A percentile compares a stretch with the other conserved stretches of the same genome.
phyloP scores from a whole-genome alignment of 1,140 invertebrate genomes.

The Drosophila ogumai region DNA sequence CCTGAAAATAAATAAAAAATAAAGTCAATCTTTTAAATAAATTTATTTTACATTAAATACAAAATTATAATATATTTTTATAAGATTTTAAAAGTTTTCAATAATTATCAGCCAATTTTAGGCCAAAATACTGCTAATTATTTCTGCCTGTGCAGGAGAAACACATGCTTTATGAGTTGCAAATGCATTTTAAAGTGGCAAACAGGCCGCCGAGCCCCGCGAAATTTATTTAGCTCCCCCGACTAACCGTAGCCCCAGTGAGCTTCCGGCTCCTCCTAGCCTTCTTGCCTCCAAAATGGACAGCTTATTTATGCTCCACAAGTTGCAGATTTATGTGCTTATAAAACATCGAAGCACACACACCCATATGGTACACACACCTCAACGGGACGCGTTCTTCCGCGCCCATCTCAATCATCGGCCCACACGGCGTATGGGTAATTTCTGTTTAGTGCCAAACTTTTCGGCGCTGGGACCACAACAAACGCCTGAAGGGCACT shows the following conservation, averaged over 20 bases:
- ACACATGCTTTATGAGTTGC: conserved; percentile 58
- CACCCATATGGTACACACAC: conserved; percentile 6
- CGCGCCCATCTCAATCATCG: conserved; percentile 58
- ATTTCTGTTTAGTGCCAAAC: conserved; percentile 76
- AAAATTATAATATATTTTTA: background rate
- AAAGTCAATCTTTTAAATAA: background rate
- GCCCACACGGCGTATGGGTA: conserved; percentile 75
- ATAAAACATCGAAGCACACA: conserved; percentile 45
- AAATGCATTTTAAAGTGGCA: conserved; percentile 70
- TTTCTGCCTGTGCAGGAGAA: background rate
- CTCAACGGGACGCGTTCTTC: background rate
- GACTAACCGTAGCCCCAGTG: conserved; percentile 13
- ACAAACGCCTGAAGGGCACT: conserved; percentile 74
- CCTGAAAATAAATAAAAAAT: conserved; percentile 54
- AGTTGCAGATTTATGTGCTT: conserved; percentile 75
- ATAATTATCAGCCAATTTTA: background rate
- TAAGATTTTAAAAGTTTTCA: background rate
- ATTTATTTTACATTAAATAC: background rate
- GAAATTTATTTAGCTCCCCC: conserved; percentile 29
- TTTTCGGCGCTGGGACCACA: conserved; percentile 58
- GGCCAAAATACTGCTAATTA: background rate
- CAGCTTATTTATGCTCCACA: conserved; percentile 66
- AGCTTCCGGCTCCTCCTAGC: background rate
- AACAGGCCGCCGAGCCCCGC: conserved; percentile 27
- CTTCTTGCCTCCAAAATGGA: background rate